Percentiles rank a stretch among this genome's conserved stretches.
phyloP scores from a whole-genome alignment of 2,113 vertebrate species.

The Sylvilagus bachmani region DNA sequence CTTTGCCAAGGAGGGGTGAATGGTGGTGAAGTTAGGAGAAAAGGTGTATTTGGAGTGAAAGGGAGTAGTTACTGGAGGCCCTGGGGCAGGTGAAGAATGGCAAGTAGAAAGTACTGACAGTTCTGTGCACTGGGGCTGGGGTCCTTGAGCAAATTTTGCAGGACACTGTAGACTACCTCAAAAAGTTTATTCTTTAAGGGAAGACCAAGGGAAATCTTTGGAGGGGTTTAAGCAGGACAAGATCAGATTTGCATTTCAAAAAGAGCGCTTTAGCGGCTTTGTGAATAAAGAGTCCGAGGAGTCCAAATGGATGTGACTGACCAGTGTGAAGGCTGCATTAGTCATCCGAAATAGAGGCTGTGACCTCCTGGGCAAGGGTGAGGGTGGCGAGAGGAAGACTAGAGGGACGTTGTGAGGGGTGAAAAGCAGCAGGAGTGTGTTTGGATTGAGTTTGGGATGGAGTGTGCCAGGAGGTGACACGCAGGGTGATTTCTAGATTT shows the following conservation, averaged over 20 bases:
- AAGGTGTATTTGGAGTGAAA: background rate
- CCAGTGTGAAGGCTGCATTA: background rate
- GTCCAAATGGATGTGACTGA: background rate
- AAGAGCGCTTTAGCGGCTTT: conserved; percentile 47
- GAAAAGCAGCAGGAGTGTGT: background rate
- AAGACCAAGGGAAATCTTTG: conserved; percentile 11
- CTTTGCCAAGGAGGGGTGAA: conserved; percentile 32
- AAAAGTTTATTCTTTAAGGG: conserved; percentile 34
- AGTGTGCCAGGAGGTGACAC: background rate
- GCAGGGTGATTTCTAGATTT: background rate
- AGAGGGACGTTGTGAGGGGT: background rate
- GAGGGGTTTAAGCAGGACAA: conserved; percentile 29
- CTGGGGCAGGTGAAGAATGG: background rate
- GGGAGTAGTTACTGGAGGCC: background rate
- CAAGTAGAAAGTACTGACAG: background rate
- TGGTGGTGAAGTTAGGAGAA: background rate
- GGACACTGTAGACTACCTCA: background rate
- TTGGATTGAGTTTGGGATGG: background rate
- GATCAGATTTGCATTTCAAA: conserved; percentile 77
- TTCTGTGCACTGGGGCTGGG: background rate
- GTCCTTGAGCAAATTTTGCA: background rate
- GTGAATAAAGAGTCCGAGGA: conserved; percentile 16
- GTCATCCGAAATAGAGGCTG: background rate
- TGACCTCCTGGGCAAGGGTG: background rate
- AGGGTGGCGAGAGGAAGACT: background rate